Conservation (phyloP, 2,888 invertebrate genomes). For the Volucella inflata region DNA sequence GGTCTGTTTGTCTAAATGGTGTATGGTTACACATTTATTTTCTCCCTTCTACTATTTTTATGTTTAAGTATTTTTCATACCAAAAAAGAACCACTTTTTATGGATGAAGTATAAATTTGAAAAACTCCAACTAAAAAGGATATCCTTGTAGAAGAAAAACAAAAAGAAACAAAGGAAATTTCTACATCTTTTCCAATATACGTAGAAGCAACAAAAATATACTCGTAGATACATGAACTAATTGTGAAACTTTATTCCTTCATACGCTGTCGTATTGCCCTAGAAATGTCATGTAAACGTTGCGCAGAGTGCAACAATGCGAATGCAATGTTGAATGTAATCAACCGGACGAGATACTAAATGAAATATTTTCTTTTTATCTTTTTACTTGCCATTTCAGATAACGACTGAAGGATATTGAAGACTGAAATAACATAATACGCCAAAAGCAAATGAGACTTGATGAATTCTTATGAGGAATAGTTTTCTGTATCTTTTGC, state of each 20-base stretch:
- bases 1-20: slow-evolving; percentile 1
- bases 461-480: slow-evolving; percentile 34
- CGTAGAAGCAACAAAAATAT: no score
- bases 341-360: slow-evolving; percentile 32
- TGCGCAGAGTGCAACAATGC: slow-evolving; percentile 8
- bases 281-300: slow-evolving; percentile 26
- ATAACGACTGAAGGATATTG: slow-evolving; percentile 17
- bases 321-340: slow-evolving; percentile 26
- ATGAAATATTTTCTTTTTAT: slow-evolving; percentile 6
- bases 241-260: slow-evolving; percentile 21
- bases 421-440: slow-evolving; percentile 11
- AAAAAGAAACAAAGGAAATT: not conserved
- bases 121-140: slow-evolving; percentile 18
- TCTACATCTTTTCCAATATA: not conserved
- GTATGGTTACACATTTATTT: not conserved
- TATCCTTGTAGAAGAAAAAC: slow-evolving; percentile 11
- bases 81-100: slow-evolving; percentile 7
- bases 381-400: slow-evolving; percentile 27
- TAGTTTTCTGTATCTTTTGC: slow-evolving; percentile 5
- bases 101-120: slow-evolving; percentile 53
- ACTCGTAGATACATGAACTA: not conserved
- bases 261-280: slow-evolving; percentile 23
- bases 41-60: not conserved
- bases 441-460: slow-evolving; percentile 13
- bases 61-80: slow-evolving; percentile 9